Evolutionary conservation across 2,888 invertebrate species (phyloP).

Genomic region (Priocnemis perturbator): DNA sequence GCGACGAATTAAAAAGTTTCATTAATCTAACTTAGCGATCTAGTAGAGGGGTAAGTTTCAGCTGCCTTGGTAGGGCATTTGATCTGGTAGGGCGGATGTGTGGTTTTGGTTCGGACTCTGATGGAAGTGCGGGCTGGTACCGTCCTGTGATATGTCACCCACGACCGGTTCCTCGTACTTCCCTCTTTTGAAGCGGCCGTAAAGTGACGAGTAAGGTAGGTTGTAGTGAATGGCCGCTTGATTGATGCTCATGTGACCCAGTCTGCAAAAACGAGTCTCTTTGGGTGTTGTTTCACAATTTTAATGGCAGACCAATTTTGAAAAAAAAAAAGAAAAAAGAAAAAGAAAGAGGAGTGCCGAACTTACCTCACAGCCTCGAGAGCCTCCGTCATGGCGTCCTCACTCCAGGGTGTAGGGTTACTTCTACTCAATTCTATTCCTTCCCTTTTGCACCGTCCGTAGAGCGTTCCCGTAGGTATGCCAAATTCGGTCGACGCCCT

Average conservation of each 20-base stretch:
- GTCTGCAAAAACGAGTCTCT: constrained; percentile 76
- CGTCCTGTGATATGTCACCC: constrained; percentile 73
- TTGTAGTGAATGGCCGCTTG: constrained; percentile 95
- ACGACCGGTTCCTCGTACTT: constrained; percentile 81
- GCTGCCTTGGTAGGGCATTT: constrained; percentile 75
- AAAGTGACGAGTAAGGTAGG: constrained; percentile 91
- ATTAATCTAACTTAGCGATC: constrained; percentile 56
- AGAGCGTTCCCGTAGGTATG: constrained; percentile 91
- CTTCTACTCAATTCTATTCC: constrained; percentile 92
- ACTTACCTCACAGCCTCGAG: constrained; percentile 88
- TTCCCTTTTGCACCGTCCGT: constrained; percentile 92
- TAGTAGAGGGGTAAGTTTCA: constrained; percentile 75
- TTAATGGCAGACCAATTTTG: too few relatives aligned
- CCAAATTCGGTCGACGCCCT: constrained; percentile 91
- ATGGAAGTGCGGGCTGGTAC: constrained; percentile 72
- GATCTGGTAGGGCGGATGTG: constrained; percentile 72
- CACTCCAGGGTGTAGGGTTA: constrained; percentile 96
- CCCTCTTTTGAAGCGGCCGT: constrained; percentile 91
- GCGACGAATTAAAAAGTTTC: constrained; percentile 39
- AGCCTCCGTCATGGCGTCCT: constrained; percentile 93
- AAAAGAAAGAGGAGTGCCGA: not conserved
- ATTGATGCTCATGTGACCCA: constrained; percentile 95
- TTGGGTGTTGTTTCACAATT: too few relatives aligned
- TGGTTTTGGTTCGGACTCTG: constrained; percentile 74
- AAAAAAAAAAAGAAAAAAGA: too few relatives aligned